phyloP scores from a whole-genome alignment of 2,888 invertebrate genomes.

The Cheilosia pagana region DNA sequence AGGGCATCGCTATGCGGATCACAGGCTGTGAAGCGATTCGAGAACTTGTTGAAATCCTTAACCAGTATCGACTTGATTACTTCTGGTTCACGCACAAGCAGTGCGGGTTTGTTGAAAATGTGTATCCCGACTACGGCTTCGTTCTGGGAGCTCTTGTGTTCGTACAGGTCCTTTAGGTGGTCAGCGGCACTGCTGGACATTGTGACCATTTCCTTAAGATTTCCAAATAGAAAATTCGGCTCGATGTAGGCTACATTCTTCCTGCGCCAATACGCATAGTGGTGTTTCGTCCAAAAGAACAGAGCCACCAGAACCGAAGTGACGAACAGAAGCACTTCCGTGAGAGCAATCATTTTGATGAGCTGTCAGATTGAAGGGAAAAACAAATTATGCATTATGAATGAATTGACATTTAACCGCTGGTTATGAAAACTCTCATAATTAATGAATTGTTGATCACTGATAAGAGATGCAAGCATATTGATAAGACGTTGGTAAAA shows the following conservation, averaged over 20 bases:
- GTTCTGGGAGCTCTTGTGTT: conserved; percentile 77
- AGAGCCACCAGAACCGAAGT: conserved; percentile 73
- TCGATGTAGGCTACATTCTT: conserved; percentile 81
- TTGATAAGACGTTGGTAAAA: no score
- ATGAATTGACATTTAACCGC: no score
- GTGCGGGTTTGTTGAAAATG: conserved; percentile 83
- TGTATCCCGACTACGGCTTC: conserved; percentile 81
- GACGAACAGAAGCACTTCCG: conserved; percentile 77
- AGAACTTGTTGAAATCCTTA: conserved; percentile 84
- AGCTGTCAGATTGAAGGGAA: conserved; percentile 4
- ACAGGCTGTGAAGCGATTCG: conserved; percentile 77
- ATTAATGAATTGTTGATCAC: no score
- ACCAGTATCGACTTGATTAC: conserved; percentile 83
- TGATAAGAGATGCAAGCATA: no score
- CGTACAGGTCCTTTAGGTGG: conserved; percentile 82
- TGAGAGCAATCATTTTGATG: conserved; percentile 76
- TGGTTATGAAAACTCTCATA: no score
- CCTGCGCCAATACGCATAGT: conserved; percentile 80
- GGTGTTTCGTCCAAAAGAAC: conserved; percentile 81
- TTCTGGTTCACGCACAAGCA: conserved; percentile 84
- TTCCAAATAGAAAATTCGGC: conserved; percentile 83
- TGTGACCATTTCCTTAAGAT: conserved; percentile 80
- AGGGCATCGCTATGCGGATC: conserved; percentile 81
- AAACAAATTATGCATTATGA: no score
- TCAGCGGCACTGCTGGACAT: conserved; percentile 79